A percentile compares a stretch with the other conserved stretches of the same genome.
Conservation (phyloP, 2,888 invertebrate genomes). For the Rhingia rostrata region DNA sequence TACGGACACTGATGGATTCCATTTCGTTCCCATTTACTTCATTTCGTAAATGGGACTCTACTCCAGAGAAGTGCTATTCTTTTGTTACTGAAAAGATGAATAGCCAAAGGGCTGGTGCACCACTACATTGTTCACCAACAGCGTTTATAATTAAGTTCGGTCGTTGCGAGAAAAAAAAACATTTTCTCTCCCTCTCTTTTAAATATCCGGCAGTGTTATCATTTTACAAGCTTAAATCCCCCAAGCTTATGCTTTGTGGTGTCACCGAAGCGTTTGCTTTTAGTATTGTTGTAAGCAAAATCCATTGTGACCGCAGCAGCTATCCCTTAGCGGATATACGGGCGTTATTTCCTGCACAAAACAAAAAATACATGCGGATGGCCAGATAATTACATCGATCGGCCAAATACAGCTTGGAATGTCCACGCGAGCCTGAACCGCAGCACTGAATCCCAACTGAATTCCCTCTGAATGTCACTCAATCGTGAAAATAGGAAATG, state of each 20-base stretch:
- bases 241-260: slow-evolving; percentile 45
- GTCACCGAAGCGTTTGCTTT: slow-evolving; percentile 10
- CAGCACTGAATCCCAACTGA: background rate
- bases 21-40: background rate
- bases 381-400: slow-evolving; percentile 60
- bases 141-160: slow-evolving; percentile 52
- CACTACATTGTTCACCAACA: slow-evolving; percentile 3
- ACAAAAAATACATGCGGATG: slow-evolving; percentile 12
- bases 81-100: slow-evolving; percentile 35
- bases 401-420: slow-evolving; percentile 31
- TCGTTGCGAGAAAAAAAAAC: background rate
- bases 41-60: background rate
- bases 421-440: slow-evolving; percentile 15
- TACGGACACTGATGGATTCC: slow-evolving; percentile 25
- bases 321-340: slow-evolving; percentile 42
- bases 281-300: slow-evolving; percentile 24
- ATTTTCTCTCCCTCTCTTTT: background rate
- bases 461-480: slow-evolving; percentile 47
- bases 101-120: slow-evolving; percentile 14
- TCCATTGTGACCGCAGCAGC: slow-evolving; percentile 28
- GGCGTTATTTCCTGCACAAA: slow-evolving; percentile 35
- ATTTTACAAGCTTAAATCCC: slow-evolving; percentile 55
- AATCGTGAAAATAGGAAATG: slow-evolving; percentile 60
- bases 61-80: slow-evolving; percentile 8
- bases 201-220: slow-evolving; percentile 36